Base-by-base conservation (phyloP, 2,888 invertebrate genomes). In the Agonopterix alstromeriana region DNA sequence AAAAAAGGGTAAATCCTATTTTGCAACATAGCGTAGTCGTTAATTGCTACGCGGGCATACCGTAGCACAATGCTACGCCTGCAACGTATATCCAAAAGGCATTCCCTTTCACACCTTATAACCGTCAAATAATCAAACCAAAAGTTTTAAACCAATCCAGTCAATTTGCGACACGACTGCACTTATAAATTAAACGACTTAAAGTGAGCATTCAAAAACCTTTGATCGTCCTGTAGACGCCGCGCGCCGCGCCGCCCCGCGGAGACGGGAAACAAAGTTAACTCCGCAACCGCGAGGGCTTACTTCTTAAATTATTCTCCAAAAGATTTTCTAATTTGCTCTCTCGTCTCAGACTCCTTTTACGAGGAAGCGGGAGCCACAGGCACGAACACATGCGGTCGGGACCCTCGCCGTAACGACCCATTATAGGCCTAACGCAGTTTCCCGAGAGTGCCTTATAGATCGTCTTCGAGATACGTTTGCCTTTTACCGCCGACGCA, bases 301-400 rank as follows among this genome's bases (percentile, higher is more conserved):
- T 65, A 67, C 76, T 78, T 75, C 83, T 81, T 83, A 84, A 86
- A 85, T 86, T 82, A 87, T 86, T 85, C 87, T 73, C 78, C 75
- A 77, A 82, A 84, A 87, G 87, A 87, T 88, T 87, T 84, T 84
- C 79, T 88, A 87, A 87, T 88, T 87, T 87, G 81, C 82, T 77
- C 79, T 61, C 73, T 65, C 76, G 71, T 76, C 78, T 74, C 69
- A 56, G 70, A 65, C 68, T 72, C 68, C 70, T 67, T 70, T 72
- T 71, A 68, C 72, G 70, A 67, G 65, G 62, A 62, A 67, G 60
- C 68, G 64, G 65, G 56, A 54, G 69, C 69, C 73, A 62, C 70
- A 65, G 61, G 67, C 73, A 67, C 60, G 69, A 72, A 67, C 74
- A 75, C 72, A 77, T 70, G 72, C 64, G 71, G 69, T 65, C 56